Conservation (phyloP, 2,888 invertebrate species). For the Trissoscelio sp. region DNA sequence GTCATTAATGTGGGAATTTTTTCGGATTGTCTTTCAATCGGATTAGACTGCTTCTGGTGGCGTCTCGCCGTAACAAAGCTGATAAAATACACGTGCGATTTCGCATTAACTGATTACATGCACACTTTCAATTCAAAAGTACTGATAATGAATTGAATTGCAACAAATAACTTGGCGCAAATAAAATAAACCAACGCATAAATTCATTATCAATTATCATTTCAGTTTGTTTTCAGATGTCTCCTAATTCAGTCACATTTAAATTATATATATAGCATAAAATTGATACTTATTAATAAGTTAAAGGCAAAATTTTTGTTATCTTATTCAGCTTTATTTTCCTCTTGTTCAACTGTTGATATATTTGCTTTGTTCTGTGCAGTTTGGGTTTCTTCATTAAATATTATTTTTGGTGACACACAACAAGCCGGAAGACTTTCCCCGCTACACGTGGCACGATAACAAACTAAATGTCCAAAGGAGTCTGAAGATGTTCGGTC, state of each 20-base stretch:
- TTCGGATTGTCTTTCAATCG: constrained; percentile 42
- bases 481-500: constrained; percentile 7
- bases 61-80: constrained; percentile 38
- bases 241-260: too few species aligned
- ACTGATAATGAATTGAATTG: constrained; percentile 28
- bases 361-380: neutral
- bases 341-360: too few species aligned
- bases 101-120: constrained; percentile 42
- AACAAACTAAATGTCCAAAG: constrained; percentile 8
- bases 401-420: neutral
- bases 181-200: neutral
- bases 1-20: constrained; percentile 41
- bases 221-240: too few species aligned
- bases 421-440: neutral
- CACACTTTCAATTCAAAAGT: constrained; percentile 4
- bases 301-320: too few species aligned
- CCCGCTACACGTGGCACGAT: neutral
- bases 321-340: too few species aligned
- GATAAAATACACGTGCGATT: constrained; percentile 26
- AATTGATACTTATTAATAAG: too few species aligned
- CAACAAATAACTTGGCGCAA: neutral
- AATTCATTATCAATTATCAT: neutral
- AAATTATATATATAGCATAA: too few species aligned
- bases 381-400: neutral
- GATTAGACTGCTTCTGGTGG: constrained; percentile 35